These are phyloP conservation scores for Oryzias sinensis DNA, from an alignment of 2,797 vertebrate genomes.

Conservation along the genomic window DNA sequence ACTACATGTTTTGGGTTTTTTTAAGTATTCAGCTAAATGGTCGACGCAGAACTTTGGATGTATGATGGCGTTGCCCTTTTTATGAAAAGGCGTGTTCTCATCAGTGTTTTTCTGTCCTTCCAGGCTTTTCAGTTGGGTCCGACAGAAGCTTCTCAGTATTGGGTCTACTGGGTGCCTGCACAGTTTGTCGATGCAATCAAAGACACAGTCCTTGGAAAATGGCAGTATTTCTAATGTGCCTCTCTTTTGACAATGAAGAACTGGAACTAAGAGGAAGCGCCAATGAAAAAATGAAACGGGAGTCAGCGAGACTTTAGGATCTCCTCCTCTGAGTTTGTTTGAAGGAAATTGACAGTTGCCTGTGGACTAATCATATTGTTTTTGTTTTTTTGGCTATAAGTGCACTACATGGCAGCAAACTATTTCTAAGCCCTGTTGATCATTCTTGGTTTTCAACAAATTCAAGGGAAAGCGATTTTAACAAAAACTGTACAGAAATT, in stretches of 20 bases:
- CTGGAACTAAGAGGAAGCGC: slow-evolving; percentile 79
- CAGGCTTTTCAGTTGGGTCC: slow-evolving; percentile 99
- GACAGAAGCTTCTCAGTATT: slow-evolving; percentile 99
- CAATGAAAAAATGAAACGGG: slow-evolving; percentile 81
- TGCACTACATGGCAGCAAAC: slow-evolving; percentile 79
- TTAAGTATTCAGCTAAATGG: too few species aligned
- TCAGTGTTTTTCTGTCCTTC: slow-evolving; percentile 27
- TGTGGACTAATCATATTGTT: slow-evolving; percentile 75
- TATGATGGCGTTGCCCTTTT: too few species aligned
- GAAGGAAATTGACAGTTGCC: slow-evolving; percentile 76
- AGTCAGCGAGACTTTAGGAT: slow-evolving; percentile 70
- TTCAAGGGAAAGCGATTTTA: slow-evolving; percentile 71
- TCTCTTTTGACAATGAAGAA: slow-evolving; percentile 93
- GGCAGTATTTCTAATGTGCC: slow-evolving; percentile 99
- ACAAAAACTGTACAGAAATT: slow-evolving; percentile 85
- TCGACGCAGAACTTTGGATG: too few species aligned
- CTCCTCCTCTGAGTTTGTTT: slow-evolving; percentile 66
- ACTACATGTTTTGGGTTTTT: too few species aligned
- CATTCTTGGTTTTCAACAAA: slow-evolving; percentile 75
- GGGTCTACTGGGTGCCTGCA: slow-evolving; percentile 99
- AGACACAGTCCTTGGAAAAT: slow-evolving; percentile 99
- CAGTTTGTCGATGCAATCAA: slow-evolving; percentile 99
- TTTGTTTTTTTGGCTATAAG: slow-evolving; percentile 79
- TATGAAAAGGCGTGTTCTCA: background rate
- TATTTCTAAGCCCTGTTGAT: slow-evolving; percentile 76